These are phyloP conservation scores for Callaeas wilsoni DNA, from an alignment of 2,113 vertebrate species.

Conservation along the genomic window DNA sequence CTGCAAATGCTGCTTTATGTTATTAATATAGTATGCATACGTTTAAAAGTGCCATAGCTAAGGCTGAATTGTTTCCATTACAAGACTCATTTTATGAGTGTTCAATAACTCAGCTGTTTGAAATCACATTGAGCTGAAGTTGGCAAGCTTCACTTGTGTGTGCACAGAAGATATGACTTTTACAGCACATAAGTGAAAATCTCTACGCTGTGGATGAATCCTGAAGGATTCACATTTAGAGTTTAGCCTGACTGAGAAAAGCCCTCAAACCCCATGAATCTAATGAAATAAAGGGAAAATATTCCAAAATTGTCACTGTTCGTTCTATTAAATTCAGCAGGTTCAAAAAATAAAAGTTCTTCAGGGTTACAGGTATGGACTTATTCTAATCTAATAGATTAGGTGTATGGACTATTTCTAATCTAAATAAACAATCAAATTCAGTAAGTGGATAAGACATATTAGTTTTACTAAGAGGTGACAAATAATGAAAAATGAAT, in stretches of 20 bases:
- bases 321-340: not conserved
- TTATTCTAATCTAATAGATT: no score
- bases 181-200: not conserved
- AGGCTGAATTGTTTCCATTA: slow-evolving; percentile 9
- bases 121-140: slow-evolving; percentile 14
- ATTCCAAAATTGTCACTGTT: not conserved
- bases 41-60: not conserved
- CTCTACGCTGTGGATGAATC: not conserved
- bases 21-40: not conserved
- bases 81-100: not conserved
- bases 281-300: not conserved
- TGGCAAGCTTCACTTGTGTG: not conserved
- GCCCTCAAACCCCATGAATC: not conserved
- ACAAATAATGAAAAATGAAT: not conserved
- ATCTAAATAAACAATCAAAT: not conserved
- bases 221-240: not conserved
- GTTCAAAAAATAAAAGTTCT: not conserved
- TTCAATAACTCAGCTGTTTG: slow-evolving; percentile 35
- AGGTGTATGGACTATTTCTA: no score
- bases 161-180: not conserved
- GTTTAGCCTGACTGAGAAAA: not conserved
- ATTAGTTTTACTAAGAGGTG: not conserved
- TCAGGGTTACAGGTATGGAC: not conserved
- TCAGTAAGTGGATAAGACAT: not conserved
- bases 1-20: not conserved